Evolutionary conservation across 2,797 vertebrate species (phyloP).

Genomic region (Lycodopsis pacificus): DNA sequence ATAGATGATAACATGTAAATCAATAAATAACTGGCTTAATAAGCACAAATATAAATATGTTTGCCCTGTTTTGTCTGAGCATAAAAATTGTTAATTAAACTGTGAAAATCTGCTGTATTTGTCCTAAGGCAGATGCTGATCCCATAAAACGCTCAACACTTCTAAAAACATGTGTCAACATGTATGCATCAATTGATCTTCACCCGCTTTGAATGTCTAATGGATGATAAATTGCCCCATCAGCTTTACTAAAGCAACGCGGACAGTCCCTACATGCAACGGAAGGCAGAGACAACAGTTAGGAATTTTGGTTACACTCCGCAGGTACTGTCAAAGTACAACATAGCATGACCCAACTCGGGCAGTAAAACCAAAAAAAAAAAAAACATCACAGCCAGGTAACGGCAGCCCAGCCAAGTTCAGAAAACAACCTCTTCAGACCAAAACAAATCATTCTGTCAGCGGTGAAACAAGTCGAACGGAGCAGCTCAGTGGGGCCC

Average conservation of each 20-base stretch:
- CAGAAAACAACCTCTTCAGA: slow-evolving; percentile 38
- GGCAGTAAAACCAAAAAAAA: slow-evolving; percentile 26
- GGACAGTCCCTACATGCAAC: slow-evolving; percentile 31
- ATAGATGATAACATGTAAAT: not conserved
- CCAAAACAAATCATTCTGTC: slow-evolving; percentile 63
- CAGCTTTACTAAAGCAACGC: slow-evolving; percentile 53
- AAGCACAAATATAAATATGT: slow-evolving; percentile 1
- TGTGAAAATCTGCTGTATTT: not conserved
- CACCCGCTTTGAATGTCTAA: slow-evolving; percentile 54
- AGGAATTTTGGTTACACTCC: slow-evolving; percentile 53
- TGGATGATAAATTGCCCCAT: slow-evolving; percentile 57
- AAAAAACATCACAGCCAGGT: slow-evolving; percentile 29
- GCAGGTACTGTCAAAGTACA: slow-evolving; percentile 41
- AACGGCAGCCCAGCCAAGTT: slow-evolving; percentile 13
- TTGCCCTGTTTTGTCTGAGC: not conserved
- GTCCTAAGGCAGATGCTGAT: not conserved
- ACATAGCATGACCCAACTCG: slow-evolving; percentile 8
- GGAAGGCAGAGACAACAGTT: slow-evolving; percentile 31
- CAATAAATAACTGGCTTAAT: not conserved
- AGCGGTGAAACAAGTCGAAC: slow-evolving; percentile 45
- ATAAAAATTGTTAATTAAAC: not conserved
- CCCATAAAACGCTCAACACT: slow-evolving; percentile 1
- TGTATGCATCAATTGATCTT: slow-evolving; percentile 17
- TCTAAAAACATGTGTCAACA: not conserved
- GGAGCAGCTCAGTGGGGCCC: slow-evolving; percentile 44